Evolutionary conservation across 2,113 vertebrate genomes (phyloP).

Genomic region (Halcyon malimbica): DNA sequence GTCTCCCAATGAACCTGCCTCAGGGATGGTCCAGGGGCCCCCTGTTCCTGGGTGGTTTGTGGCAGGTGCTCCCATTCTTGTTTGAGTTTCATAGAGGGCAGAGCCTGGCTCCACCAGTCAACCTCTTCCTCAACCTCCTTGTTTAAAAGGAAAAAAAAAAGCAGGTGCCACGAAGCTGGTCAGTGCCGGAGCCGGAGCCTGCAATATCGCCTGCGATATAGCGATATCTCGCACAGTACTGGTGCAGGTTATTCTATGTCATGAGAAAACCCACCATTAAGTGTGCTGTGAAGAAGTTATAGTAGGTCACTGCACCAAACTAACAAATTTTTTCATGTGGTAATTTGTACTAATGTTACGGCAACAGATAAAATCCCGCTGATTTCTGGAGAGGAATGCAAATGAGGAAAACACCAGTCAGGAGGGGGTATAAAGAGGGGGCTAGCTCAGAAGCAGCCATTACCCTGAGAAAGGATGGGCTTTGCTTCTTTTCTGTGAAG

Average conservation of each 20-base stretch:
- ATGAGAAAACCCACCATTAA: not conserved
- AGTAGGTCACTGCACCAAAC: not conserved
- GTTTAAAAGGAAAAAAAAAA: too few relatives aligned
- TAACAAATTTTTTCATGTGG: not conserved
- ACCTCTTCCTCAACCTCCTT: too few relatives aligned
- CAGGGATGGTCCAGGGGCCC: too few relatives aligned
- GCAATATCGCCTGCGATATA: too few relatives aligned
- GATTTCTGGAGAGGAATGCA: not conserved
- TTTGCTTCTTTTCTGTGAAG: not conserved
- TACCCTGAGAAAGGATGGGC: not conserved
- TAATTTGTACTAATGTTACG: not conserved
- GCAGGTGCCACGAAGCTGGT: too few relatives aligned
- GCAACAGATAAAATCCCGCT: not conserved
- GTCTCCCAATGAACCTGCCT: too few relatives aligned
- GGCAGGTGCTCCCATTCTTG: too few relatives aligned
- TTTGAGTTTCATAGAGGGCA: too few relatives aligned
- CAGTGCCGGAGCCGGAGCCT: too few relatives aligned
- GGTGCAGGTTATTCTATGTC: not conserved
- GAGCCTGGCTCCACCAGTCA: too few relatives aligned
- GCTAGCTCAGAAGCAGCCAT: not conserved
- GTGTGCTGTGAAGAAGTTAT: not conserved
- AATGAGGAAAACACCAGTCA: not conserved
- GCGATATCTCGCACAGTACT: not conserved
- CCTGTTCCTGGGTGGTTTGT: too few relatives aligned
- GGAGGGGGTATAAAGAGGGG: not conserved